phyloP scores from a whole-genome alignment of 2,113 vertebrate species.

The Hippocampus barbouri region DNA sequence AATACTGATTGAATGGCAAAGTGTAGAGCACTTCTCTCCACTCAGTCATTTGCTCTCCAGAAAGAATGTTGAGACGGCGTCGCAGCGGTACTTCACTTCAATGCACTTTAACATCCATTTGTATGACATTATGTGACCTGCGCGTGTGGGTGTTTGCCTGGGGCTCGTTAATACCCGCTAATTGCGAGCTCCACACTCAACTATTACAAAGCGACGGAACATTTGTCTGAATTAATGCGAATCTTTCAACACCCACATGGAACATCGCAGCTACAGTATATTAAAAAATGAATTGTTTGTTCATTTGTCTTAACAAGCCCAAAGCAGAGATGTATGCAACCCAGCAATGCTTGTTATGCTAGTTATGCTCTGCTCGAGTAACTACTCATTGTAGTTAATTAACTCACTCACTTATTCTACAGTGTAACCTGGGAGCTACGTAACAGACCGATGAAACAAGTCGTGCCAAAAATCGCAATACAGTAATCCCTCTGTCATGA shows the following conservation, averaged over 20 bases:
- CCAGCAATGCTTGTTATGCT: too few relatives aligned
- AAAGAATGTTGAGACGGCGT: not conserved
- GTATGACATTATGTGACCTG: not conserved
- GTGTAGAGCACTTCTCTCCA: not conserved
- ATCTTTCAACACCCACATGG: not conserved
- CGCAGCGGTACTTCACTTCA: conserved; percentile 1
- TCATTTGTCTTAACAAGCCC: not conserved
- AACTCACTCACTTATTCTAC: too few relatives aligned
- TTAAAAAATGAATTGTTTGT: not conserved
- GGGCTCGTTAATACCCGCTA: not conserved
- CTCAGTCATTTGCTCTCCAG: not conserved
- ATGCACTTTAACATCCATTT: not conserved
- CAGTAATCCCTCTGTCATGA: too few relatives aligned
- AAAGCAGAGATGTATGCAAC: too few relatives aligned
- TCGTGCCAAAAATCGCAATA: too few relatives aligned
- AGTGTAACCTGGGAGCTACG: too few relatives aligned
- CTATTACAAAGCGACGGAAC: not conserved
- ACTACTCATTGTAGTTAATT: too few relatives aligned
- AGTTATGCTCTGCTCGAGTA: too few relatives aligned
- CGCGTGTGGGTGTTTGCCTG: not conserved
- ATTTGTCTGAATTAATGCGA: not conserved
- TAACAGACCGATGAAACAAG: too few relatives aligned
- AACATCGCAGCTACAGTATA: not conserved
- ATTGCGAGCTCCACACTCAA: not conserved
- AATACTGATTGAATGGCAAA: not conserved